Conservation (phyloP, 2,113 vertebrate genomes). For the Plecotus auritus region DNA sequence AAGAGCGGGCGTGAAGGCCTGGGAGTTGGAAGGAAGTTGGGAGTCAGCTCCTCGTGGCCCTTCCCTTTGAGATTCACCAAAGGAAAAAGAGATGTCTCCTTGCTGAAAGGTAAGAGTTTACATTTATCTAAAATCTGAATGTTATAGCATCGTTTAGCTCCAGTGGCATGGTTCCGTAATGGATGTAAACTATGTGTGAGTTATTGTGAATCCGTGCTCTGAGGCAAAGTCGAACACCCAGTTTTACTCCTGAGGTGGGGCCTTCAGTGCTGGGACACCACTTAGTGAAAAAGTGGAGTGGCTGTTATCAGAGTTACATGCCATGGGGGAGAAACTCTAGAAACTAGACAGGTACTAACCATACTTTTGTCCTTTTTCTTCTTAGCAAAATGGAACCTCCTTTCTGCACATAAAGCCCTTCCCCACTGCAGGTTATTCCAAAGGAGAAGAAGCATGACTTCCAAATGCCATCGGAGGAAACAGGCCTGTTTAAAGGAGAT, state of each 20-base stretch:
- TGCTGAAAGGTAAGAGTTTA: slow-evolving; percentile 41
- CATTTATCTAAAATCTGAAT: slow-evolving; percentile 34
- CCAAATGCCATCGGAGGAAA: neutral
- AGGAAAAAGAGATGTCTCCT: neutral
- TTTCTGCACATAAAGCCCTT: neutral
- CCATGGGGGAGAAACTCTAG: neutral
- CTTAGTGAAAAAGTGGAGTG: neutral
- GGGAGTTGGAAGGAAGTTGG: neutral
- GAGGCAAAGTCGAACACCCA: neutral
- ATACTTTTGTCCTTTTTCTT: neutral
- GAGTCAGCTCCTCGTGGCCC: neutral
- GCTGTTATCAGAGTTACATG: neutral
- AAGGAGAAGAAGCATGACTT: neutral
- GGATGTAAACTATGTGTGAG: slow-evolving; percentile 23
- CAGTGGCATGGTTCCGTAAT: slow-evolving; percentile 13
- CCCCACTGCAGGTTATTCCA: neutral
- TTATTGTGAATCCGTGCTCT: neutral
- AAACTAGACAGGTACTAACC: neutral
- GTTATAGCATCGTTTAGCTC: slow-evolving; percentile 16
- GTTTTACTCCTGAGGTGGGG: neutral
- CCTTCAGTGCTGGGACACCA: neutral
- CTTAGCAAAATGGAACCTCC: slow-evolving; percentile 26
- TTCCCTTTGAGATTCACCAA: slow-evolving; percentile 39
- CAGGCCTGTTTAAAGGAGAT: neutral
- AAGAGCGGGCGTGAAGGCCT: neutral